Base-by-base conservation (phyloP, 2,888 invertebrate species). In the Palloptera scutellata region DNA sequence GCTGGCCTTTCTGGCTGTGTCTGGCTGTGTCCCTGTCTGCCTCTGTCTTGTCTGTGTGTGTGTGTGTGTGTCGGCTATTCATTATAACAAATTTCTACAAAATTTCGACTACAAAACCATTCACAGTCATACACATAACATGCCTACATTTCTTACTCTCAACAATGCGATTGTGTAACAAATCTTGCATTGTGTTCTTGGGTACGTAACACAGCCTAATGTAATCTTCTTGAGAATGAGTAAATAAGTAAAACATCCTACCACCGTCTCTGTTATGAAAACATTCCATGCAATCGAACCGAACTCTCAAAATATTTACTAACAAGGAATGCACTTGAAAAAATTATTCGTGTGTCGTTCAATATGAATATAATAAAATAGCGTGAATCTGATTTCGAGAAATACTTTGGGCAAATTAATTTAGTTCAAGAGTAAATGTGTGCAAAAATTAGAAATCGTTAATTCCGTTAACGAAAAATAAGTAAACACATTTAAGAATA, bases 31-130 rank as follows among this genome's bases (percentile, higher is more conserved):
- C n/a, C n/a, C n/a, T n/a, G n/a, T n/a, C n/a, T n/a, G n/a, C n/a
- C n/a, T n/a, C n/a, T n/a, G n/a, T n/a, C n/a, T n/a, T 13, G 45
- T 45, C 13, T 1, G 45, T 13, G 11, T 12, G 45, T 45, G 10
- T 13, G n/a, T 15, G 48, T 13, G 13, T 48, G 48, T 15, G n/a
- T 5, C 48, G 13, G 5, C 59, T 20, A 64, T 64, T 51, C 52
- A 64, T 64, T 64, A 64, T 59, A 51, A 1, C 48, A 40, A 48
- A 13, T 30, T 30, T 30, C 30, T 30, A 30, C n/a, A n/a, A 48
- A 48, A 48, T 15, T n/a, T 3, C 48, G 5, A 48, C 48, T n/a
- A 48, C 48, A 48, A 48, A 48, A 30, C 48, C 48, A 48, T 48
- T 13, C 48, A 13, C 48, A 48, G 8, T 48, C 15, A n/a, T n/a